Conservation (phyloP, 1,140 invertebrate genomes). For the Danaus plexippus region DNA sequence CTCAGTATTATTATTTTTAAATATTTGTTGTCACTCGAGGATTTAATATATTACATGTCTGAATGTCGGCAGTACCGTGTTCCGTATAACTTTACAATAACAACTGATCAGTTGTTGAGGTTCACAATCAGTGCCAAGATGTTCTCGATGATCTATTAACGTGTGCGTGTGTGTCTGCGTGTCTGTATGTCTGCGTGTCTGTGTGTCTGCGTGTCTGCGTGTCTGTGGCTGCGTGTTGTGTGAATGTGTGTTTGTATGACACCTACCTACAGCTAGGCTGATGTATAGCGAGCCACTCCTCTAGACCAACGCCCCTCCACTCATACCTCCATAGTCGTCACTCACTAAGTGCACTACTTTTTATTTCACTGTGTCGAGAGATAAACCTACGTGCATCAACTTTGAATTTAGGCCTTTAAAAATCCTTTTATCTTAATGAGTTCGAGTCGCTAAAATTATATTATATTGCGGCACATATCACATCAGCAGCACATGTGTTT, state of each 20-base stretch:
- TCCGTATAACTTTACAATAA: too few relatives aligned
- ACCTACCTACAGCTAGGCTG: conserved; percentile 15
- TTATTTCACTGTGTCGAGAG: conserved; percentile 4
- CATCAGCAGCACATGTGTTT: conserved; percentile 3
- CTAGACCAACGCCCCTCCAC: conserved; percentile 11
- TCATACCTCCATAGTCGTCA: conserved; percentile 17
- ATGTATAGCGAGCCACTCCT: conserved; percentile 11
- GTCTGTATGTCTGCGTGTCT: not conserved
- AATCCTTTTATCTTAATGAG: not conserved
- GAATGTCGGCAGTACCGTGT: too few relatives aligned
- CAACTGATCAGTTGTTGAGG: too few relatives aligned
- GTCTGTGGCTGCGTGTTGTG: not conserved
- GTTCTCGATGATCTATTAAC: too few relatives aligned
- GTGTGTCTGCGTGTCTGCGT: not conserved
- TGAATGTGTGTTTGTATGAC: not conserved
- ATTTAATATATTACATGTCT: too few relatives aligned
- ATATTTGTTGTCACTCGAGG: too few relatives aligned
- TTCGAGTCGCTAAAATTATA: too few relatives aligned
- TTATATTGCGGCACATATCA: conserved; percentile 1
- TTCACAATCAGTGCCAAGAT: too few relatives aligned
- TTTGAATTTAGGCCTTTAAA: not conserved
- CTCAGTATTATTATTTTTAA: too few relatives aligned
- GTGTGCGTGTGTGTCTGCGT: not conserved
- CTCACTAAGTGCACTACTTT: conserved; percentile 6
- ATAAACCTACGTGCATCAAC: conserved; percentile 8